Evolutionary conservation across 1,140 invertebrate genomes (phyloP).

Genomic region (Bicyclus anynana): DNA sequence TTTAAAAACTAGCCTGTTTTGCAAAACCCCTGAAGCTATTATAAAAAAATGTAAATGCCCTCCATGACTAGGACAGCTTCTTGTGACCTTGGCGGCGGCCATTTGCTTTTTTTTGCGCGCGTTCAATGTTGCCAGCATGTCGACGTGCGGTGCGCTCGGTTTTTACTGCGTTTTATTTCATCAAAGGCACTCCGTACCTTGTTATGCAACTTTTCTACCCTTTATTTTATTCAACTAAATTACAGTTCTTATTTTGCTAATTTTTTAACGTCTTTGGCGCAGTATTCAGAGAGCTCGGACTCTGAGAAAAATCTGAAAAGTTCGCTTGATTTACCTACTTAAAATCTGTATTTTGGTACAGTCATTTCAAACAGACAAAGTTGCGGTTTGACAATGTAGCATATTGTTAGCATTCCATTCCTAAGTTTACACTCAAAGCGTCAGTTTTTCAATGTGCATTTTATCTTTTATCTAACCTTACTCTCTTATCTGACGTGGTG

Average conservation of each 20-base stretch:
- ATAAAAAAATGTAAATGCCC: conserved; percentile 72
- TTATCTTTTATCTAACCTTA: too few species aligned
- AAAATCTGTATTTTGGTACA: too few species aligned
- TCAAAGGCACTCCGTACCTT: conserved; percentile 41
- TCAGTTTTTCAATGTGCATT: too few species aligned
- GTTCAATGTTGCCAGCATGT: conserved; percentile 72
- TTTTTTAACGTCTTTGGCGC: not conserved
- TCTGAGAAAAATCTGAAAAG: too few species aligned
- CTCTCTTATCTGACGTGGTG: too few species aligned
- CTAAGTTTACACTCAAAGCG: too few species aligned
- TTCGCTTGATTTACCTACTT: too few species aligned
- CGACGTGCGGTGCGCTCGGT: conserved; percentile 59
- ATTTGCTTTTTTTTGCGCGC: conserved; percentile 73
- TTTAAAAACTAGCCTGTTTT: conserved; percentile 7
- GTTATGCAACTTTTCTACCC: conserved; percentile 58
- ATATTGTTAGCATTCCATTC: too few species aligned
- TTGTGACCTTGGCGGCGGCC: conserved; percentile 70
- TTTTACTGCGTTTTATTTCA: conserved; percentile 58
- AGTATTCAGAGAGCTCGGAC: too few species aligned
- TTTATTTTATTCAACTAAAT: conserved; percentile 29
- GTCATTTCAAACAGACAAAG: too few species aligned
- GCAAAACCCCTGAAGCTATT: conserved; percentile 42
- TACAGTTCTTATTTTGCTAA: conserved; percentile 24
- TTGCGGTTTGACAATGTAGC: too few species aligned
- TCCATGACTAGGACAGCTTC: conserved; percentile 74